phyloP scores from a whole-genome alignment of 2,113 vertebrate species.

The Trematocara nigrifrons region DNA sequence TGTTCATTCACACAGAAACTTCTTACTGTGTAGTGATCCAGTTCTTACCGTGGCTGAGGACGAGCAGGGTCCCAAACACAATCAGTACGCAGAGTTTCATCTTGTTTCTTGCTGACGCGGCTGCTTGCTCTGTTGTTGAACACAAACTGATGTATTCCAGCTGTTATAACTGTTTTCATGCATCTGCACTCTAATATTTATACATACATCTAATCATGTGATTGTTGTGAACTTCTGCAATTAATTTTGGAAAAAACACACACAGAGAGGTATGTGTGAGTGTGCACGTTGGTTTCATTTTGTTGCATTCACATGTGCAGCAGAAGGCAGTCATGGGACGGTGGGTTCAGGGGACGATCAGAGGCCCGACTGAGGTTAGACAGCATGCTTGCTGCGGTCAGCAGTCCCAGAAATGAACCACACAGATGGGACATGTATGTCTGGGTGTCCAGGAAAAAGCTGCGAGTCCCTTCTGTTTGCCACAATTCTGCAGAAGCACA shows the following conservation, averaged over 20 bases:
- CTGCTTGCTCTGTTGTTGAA: neutral
- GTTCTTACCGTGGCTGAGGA: constrained; percentile 41
- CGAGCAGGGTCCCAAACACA: neutral
- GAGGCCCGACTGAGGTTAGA: constrained; percentile 17
- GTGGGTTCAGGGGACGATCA: constrained; percentile 5
- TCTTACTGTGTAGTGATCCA: too few species aligned
- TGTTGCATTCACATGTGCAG: constrained; percentile 44
- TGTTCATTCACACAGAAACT: neutral
- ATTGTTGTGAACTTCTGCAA: neutral
- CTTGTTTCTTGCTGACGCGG: neutral
- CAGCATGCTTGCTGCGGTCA: neutral
- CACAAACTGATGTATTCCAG: neutral
- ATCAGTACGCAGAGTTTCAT: constrained; percentile 45
- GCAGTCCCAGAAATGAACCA: neutral
- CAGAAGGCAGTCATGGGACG: constrained; percentile 55
- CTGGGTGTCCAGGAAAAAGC: neutral
- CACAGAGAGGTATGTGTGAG: neutral
- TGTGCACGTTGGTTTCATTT: constrained; percentile 35
- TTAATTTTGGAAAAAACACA: neutral
- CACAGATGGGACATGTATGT: neutral
- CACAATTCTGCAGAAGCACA: neutral
- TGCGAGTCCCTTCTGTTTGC: neutral
- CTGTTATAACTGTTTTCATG: neutral
- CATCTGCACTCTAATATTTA: neutral
- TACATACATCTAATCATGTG: constrained; percentile 36